These are phyloP conservation scores for Avahi laniger DNA, from an alignment of 2,797 vertebrate genomes.

Conservation along the genomic window DNA sequence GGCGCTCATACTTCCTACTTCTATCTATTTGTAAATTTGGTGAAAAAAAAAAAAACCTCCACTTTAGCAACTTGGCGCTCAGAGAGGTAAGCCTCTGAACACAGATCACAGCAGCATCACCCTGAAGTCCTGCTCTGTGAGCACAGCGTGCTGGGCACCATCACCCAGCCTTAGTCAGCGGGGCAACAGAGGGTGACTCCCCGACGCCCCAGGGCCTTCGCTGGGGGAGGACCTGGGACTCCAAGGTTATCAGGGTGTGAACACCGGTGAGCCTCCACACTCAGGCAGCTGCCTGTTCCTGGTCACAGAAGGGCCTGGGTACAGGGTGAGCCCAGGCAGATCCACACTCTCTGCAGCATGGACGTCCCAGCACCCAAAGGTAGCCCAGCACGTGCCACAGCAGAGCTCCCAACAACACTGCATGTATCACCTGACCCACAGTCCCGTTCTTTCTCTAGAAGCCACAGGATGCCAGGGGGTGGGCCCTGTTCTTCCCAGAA, in stretches of 20 bases:
- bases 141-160: not conserved
- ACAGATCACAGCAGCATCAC: not conserved
- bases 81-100: not conserved
- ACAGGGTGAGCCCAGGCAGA: not conserved
- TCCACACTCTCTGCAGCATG: rapidly evolving
- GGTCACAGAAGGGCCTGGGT: not conserved
- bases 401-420: not conserved
- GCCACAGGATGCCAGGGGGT: not conserved
- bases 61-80: not conserved
- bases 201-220: not conserved
- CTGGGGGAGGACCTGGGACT: not conserved
- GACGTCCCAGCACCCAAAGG: rapidly evolving
- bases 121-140: too few species aligned
- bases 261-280: not conserved
- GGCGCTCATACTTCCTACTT: not conserved
- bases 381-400: rapidly evolving
- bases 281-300: not conserved
- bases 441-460: rapidly evolving
- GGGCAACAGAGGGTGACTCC: not conserved
- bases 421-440: rapidly evolving
- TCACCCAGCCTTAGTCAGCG: not conserved
- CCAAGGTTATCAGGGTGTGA: not conserved
- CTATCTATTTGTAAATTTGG: rapidly evolving
- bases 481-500: not conserved
- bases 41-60: too few species aligned